Percentiles rank a stretch among this genome's conserved stretches.
Conservation (phyloP, 2,888 invertebrate genomes). For the Pardosa pseudoannulata region DNA sequence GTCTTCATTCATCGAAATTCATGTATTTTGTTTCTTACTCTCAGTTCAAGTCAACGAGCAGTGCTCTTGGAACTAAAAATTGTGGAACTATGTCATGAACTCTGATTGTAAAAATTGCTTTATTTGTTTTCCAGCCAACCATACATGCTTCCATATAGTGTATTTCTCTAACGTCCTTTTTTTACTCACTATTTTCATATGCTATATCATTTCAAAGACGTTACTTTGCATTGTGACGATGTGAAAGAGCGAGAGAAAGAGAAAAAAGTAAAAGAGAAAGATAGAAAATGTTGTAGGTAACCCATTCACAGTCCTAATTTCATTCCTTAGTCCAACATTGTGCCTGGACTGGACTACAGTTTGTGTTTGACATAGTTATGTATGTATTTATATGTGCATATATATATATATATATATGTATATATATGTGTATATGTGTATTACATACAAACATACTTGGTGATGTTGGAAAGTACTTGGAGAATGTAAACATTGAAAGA, state of each 20-base stretch:
- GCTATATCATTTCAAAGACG: neutral
- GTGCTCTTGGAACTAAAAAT: conserved; percentile 19
- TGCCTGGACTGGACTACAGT: conserved; percentile 24
- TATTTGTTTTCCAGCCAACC: conserved; percentile 19
- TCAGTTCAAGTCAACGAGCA: conserved; percentile 11
- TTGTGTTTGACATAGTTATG: too few relatives aligned
- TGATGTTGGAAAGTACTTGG: neutral
- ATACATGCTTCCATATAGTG: conserved; percentile 19
- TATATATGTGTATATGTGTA: too few relatives aligned
- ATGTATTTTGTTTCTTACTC: conserved; percentile 28
- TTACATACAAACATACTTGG: neutral
- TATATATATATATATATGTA: too few relatives aligned
- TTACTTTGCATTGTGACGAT: neutral
- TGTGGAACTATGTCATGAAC: conserved; percentile 25
- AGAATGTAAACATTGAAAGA: neutral
- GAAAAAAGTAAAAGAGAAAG: neutral
- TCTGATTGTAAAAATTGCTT: conserved; percentile 13
- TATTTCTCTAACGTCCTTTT: conserved; percentile 28
- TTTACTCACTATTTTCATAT: conserved; percentile 6
- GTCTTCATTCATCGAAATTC: too few relatives aligned
- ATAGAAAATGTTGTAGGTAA: neutral
- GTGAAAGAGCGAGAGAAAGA: too few relatives aligned
- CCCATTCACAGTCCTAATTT: neutral
- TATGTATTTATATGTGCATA: too few relatives aligned
- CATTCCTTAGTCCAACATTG: neutral